These are phyloP conservation scores for Cataglyphis rosenhaueri DNA, from an alignment of 2,888 invertebrate genomes.

Conservation along the genomic window DNA sequence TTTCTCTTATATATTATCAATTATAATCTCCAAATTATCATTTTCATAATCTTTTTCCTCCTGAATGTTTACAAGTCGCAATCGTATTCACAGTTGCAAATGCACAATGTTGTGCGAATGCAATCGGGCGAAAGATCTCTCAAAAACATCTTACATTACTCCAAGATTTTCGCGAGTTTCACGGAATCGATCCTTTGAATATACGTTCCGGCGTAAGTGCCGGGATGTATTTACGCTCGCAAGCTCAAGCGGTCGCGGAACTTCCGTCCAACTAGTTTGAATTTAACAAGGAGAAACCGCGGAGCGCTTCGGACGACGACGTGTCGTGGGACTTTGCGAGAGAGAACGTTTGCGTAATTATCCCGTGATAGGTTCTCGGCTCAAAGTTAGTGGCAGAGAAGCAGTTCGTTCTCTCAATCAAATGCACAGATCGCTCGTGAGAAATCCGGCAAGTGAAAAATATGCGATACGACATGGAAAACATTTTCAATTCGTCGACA, in stretches of 20 bases:
- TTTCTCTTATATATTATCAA: not conserved
- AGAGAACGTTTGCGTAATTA: slow-evolving; percentile 55
- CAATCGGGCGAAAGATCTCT: not conserved
- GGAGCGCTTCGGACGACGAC: slow-evolving; percentile 47
- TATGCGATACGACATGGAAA: not conserved
- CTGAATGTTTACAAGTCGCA: not conserved
- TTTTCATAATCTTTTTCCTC: not conserved
- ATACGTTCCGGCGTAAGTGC: slow-evolving; percentile 67
- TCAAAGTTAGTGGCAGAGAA: slow-evolving; percentile 27
- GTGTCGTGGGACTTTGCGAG: slow-evolving; percentile 45
- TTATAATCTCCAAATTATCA: not conserved
- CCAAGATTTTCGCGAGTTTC: slow-evolving; percentile 1
- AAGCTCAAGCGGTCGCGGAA: slow-evolving; percentile 64
- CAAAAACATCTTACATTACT: not conserved
- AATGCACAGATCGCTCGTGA: slow-evolving; percentile 4
- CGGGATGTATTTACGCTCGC: slow-evolving; percentile 71
- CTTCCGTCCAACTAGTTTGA: slow-evolving; percentile 76
- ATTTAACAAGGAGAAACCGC: slow-evolving; percentile 72
- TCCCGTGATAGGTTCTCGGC: slow-evolving; percentile 37
- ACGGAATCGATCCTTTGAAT: slow-evolving; percentile 67
- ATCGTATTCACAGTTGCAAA: not conserved
- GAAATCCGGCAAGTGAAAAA: slow-evolving; percentile 1
- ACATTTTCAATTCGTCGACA: not conserved
- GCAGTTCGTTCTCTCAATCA: slow-evolving; percentile 18
- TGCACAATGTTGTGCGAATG: slow-evolving; percentile 13